Evolutionary conservation across 2,888 invertebrate genomes (phyloP), one percentile per base, ranked within the genome.

Genomic region (Cosmia pyralina): DNA sequence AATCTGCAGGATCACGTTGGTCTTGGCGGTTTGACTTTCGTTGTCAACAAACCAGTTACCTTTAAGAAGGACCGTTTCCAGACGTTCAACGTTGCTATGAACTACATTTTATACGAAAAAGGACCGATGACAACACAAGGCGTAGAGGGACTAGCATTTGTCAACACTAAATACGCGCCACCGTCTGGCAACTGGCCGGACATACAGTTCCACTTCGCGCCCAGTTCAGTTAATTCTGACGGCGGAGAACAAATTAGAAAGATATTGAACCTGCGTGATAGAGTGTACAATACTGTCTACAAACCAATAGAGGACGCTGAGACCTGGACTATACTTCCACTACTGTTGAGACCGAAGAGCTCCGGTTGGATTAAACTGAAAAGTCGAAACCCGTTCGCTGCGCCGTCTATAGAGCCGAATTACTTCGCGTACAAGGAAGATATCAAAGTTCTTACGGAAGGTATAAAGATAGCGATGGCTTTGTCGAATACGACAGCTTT

Each of bases 1-100:
- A 98, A 98, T 90, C 95, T 99, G 65, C 98, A 99, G 91, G 98
- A 99, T 89, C 98, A 99, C 91, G 98, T 98, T 0, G 98, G 98
- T 0, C 94, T 98, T 2, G 98, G 98, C 2, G 98, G 98, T 0
- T 93, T 98, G 2, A 98, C 98, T 5, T 98, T 98, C 88, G 94
- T 98, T 2, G 96, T 98, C 0, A 97, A 98, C 90, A 97, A 98
- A 59, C 98, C 98, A 0, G 96, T 98, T 2, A 98, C 98, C 0
- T 97, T 98, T 77, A 98, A 97, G 68, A 98, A 97, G 84, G 97
- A 97, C 65, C 97, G 98, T 63, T 98, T 98, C 87, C 98, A 98
- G 92, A 97, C 97, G 0, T 95, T 98, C 60, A 96, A 97, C 4
- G 98, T 98, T 0, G 97, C 98, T 41, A 96, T 98, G 96, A 98